Conservation (phyloP, 1,140 invertebrate species). For the Drosophila chauvacae region DNA sequence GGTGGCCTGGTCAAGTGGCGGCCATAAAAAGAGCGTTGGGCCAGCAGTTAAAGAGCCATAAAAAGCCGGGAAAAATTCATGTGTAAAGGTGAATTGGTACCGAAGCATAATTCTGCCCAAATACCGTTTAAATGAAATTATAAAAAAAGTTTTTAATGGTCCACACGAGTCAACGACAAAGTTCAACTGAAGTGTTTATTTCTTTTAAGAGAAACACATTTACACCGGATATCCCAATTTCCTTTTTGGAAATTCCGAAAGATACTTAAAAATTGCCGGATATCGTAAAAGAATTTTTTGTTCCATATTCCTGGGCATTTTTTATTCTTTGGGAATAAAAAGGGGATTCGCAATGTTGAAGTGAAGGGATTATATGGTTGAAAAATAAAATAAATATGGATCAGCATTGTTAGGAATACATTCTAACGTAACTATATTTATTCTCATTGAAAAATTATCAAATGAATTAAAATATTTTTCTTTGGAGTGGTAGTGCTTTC, state of each 20-base stretch:
- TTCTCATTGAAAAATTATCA: too few species aligned
- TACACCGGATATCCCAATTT: constrained; percentile 64
- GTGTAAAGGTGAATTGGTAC: constrained; percentile 33
- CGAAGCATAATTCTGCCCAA: constrained; percentile 40
- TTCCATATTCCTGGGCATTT: not conserved
- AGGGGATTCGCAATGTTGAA: not conserved
- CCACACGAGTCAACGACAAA: constrained; percentile 70
- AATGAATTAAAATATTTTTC: too few species aligned
- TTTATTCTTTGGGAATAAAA: too few species aligned
- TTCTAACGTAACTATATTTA: not conserved
- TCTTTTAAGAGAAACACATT: constrained; percentile 24
- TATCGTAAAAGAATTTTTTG: not conserved
- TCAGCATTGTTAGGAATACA: not conserved
- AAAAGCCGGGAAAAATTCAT: constrained; percentile 45
- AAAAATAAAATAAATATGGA: too few species aligned
- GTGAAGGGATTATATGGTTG: not conserved
- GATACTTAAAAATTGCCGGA: not conserved
- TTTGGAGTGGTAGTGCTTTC: not conserved
- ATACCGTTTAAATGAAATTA: constrained; percentile 53
- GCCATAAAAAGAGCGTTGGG: constrained; percentile 65
- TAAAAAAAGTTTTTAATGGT: constrained; percentile 57
- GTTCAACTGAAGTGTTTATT: constrained; percentile 56
- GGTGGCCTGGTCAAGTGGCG: constrained; percentile 58
- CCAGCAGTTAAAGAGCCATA: constrained; percentile 65
- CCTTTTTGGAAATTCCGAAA: constrained; percentile 22